Evolutionary conservation across 2,797 vertebrate species (phyloP), one percentile per base, ranked within the genome.

Genomic region (Melanotaenia boesemani): DNA sequence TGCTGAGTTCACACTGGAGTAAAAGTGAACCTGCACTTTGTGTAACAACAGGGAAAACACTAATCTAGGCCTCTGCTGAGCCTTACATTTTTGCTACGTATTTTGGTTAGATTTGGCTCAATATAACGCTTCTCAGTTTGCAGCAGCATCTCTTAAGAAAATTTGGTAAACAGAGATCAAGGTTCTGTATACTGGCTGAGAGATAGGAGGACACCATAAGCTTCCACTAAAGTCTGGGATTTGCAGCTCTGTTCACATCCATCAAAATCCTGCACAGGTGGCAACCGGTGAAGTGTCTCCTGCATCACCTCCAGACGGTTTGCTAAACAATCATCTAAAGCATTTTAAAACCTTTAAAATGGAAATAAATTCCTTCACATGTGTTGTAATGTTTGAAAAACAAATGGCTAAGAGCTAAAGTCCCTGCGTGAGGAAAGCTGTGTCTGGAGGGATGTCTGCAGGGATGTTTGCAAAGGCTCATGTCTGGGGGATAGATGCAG

Each of bases 91-190:
- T 15, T 13, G 13, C 4, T 0, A 58, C 36, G 34, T 66, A 28
- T 15, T 58, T 58, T 28, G 24, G 24, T 77, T 64, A 37, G 34
- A 67, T 61, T 62, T 63, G 58, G 44, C 62, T 28, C 3, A 0
- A 2, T 37, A 57, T 28, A 64, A 39, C 11, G 0, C 0, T 12
- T 63, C 62, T 74, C 41, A 39, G 20, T 55, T 79, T 76, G 68
- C 72, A 74, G 57, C 59, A 3, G 30, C 0, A 11, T 56, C 67
- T 79, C 52, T 28, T 5, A 68, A 63, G 58, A 79, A 52, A 68
- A 76, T 20, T 76, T 59, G 26, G 67, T 66, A 77, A 80, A 86
- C 18, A 72, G 70, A 83, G 66, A 70, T 50, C 41, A 72, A 41
- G 64, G 60, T 34, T 71, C 56, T 57, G 46, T 48, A 6, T 39